phyloP scores from a whole-genome alignment of 1,140 invertebrate genomes.

The Drusus annulatus region DNA sequence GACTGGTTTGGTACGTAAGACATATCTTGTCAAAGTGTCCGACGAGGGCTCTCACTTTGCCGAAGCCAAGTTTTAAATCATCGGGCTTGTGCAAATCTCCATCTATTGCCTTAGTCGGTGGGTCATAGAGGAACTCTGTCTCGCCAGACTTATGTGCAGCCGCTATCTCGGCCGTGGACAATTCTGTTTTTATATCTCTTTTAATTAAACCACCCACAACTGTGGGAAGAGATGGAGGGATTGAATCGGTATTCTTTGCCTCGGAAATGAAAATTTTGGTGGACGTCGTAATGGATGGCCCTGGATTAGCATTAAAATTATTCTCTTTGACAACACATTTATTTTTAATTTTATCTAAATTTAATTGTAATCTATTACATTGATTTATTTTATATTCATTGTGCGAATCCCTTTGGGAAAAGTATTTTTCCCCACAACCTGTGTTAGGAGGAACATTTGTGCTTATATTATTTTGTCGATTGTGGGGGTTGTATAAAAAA shows the following conservation, averaged over 20 bases:
- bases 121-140: not conserved
- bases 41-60: conserved; percentile 76
- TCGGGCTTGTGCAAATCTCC: conserved; percentile 76
- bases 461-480: conserved; percentile 6
- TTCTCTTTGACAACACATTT: conserved; percentile 46
- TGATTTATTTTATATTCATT: conserved; percentile 55
- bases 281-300: not conserved
- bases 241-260: too few species aligned
- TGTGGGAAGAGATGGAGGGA: too few species aligned
- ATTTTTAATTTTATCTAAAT: not conserved
- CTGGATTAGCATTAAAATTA: conserved; percentile 63
- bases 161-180: not conserved
- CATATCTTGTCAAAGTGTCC: conserved; percentile 75
- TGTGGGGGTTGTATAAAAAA: conserved; percentile 2
- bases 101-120: not conserved
- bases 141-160: not conserved
- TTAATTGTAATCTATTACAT: conserved; percentile 17
- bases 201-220: not conserved
- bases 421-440: conserved; percentile 15
- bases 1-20: conserved; percentile 66
- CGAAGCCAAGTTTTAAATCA: conserved; percentile 73
- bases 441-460: not conserved
- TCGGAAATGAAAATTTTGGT: not conserved
- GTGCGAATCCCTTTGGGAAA: conserved; percentile 60
- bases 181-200: conserved; percentile 1